A percentile compares a stretch with the other conserved stretches of the same genome.
Evolutionary conservation across 53 echinoderm and acorn worm genomes (phyloP).

Genomic region (Actinopyga echinites): DNA sequence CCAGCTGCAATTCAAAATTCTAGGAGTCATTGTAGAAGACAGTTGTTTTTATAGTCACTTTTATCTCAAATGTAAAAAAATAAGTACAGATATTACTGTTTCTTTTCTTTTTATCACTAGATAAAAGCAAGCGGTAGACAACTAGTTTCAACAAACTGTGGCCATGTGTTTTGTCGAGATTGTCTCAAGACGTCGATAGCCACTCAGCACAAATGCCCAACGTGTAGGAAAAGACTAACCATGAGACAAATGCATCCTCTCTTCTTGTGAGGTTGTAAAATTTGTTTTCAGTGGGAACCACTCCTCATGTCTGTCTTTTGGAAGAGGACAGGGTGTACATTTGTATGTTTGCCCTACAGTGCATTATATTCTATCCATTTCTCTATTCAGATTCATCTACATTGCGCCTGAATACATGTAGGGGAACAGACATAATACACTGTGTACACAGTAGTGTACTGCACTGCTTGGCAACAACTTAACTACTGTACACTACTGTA

Average conservation of each 20-base stretch:
- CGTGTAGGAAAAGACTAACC: slow-evolving; percentile 81
- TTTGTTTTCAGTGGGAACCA: not conserved
- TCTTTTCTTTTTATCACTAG: slow-evolving; percentile 31
- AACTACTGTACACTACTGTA: no score
- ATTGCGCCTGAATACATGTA: no score
- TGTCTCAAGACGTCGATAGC: slow-evolving; percentile 72
- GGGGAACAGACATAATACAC: no score
- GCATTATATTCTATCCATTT: no score
- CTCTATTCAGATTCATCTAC: no score
- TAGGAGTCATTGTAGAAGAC: not conserved
- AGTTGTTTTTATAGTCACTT: not conserved
- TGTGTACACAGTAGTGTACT: no score
- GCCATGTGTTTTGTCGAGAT: slow-evolving; percentile 82
- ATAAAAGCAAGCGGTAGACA: slow-evolving; percentile 65
- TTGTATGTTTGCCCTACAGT: no score
- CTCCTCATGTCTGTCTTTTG: not conserved
- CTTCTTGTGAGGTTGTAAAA: slow-evolving; percentile 67
- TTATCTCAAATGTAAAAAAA: not conserved
- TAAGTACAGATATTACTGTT: not conserved
- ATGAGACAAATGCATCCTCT: slow-evolving; percentile 85
- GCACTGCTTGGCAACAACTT: no score
- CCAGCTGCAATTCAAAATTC: no score
- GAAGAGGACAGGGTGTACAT: no score
- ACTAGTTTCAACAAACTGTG: slow-evolving; percentile 87
- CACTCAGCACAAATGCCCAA: slow-evolving; percentile 84